Evolutionary conservation across 2,888 invertebrate species (phyloP).

Genomic region (Synergus japonicus): DNA sequence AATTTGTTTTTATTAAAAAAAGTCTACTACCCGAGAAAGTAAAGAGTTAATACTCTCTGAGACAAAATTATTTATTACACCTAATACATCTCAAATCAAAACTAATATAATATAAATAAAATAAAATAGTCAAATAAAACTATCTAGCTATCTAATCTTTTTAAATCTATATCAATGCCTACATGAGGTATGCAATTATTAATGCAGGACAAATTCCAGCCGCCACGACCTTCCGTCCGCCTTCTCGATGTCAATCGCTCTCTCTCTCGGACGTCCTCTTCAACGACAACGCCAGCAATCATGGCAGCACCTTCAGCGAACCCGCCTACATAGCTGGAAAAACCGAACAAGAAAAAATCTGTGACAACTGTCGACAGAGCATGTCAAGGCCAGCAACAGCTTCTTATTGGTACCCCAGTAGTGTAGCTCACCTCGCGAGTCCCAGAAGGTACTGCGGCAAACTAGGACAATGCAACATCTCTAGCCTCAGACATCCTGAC

Average conservation of each 20-base stretch:
- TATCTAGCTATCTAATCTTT: background rate
- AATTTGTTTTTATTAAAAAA: slow-evolving; percentile 12
- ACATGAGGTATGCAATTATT: slow-evolving; percentile 27
- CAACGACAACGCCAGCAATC: slow-evolving; percentile 83
- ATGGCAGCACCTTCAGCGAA: slow-evolving; percentile 92
- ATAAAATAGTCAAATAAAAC: no score
- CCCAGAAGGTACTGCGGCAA: slow-evolving; percentile 84
- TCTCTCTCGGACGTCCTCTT: slow-evolving; percentile 85
- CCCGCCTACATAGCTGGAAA: slow-evolving; percentile 83
- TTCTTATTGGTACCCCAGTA: slow-evolving; percentile 82
- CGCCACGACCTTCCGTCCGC: slow-evolving; percentile 75
- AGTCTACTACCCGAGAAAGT: slow-evolving; percentile 32
- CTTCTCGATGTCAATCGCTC: slow-evolving; percentile 85
- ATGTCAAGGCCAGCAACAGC: slow-evolving; percentile 85
- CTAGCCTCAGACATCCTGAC: slow-evolving; percentile 91
- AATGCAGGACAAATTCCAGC: slow-evolving; percentile 70
- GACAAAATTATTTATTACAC: no score
- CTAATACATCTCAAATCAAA: no score
- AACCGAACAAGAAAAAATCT: slow-evolving; percentile 84
- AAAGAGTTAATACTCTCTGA: background rate
- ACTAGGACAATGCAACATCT: slow-evolving; percentile 80
- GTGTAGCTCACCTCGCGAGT: slow-evolving; percentile 78
- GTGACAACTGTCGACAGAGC: slow-evolving; percentile 86
- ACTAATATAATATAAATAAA: no score
- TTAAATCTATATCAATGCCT: background rate